Percentiles rank a stretch among this genome's conserved stretches.
Evolutionary conservation across 2,888 invertebrate species (phyloP).

Genomic region (Ormia ochracea): DNA sequence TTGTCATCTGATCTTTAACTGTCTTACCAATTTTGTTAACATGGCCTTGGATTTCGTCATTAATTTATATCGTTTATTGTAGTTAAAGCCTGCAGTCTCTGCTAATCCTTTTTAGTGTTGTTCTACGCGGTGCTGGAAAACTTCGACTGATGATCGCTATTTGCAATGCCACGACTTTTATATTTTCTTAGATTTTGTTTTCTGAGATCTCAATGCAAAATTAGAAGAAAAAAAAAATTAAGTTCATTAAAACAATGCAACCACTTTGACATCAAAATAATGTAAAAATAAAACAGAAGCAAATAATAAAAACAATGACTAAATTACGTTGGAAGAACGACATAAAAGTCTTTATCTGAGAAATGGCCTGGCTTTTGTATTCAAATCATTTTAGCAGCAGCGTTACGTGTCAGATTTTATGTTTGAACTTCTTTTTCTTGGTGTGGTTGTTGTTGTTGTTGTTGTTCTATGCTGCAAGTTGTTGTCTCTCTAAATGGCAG

Average conservation of each 20-base stretch:
- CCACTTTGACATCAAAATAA: constrained; percentile 35
- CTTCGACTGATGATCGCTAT: constrained; percentile 48
- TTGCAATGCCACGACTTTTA: constrained; percentile 59
- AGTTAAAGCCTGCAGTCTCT: neutral
- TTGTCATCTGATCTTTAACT: neutral
- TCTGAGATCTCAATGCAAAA: constrained; percentile 50
- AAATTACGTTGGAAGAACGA: constrained; percentile 49
- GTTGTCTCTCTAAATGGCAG: constrained; percentile 1
- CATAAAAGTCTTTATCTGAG: constrained; percentile 43
- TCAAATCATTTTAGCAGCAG: constrained; percentile 6
- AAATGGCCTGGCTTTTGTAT: constrained; percentile 19
- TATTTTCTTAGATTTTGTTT: constrained; percentile 51
- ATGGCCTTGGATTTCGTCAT: constrained; percentile 2
- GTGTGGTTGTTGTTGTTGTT: neutral
- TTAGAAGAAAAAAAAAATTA: constrained; percentile 22
- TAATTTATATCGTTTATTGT: neutral
- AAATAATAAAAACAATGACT: constrained; percentile 28
- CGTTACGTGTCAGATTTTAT: constrained; percentile 16
- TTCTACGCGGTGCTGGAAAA: constrained; percentile 43
- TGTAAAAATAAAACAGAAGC: constrained; percentile 18
- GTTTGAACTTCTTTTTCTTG: constrained; percentile 1
- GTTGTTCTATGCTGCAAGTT: constrained; percentile 30
- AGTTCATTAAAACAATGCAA: constrained; percentile 59
- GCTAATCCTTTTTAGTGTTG: constrained; percentile 48
- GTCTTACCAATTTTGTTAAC: constrained; percentile 53